These are phyloP conservation scores for Felis catus DNA, from an alignment of 2,113 vertebrate species.

Conservation along the genomic window F.catus_Fca126_mat1.0 CM031425.1:30646501-30647000, in stretches of 20 bases:
- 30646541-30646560: background rate
- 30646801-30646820: background rate
- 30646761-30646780: slow-evolving; percentile 33
- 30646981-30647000: background rate
- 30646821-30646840: background rate
- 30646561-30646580: background rate
- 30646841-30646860: background rate
- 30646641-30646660: background rate
- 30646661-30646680: slow-evolving; percentile 1
- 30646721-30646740: background rate
- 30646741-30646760: background rate
- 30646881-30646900: slow-evolving; percentile 27
- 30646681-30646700: background rate
- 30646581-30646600: background rate
- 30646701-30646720: background rate
- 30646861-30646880: background rate
- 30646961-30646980: slow-evolving; percentile 1
- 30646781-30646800: background rate
- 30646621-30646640: background rate
- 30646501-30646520: background rate
- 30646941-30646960: background rate
- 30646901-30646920: background rate
- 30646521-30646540: background rate
- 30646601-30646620: background rate
- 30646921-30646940: background rate